Percentiles rank a stretch among this genome's conserved stretches.
These are phyloP conservation scores for Oncorhynchus masou DNA, from an alignment of 2,113 vertebrate genomes.

Conservation along the genomic window DNA sequence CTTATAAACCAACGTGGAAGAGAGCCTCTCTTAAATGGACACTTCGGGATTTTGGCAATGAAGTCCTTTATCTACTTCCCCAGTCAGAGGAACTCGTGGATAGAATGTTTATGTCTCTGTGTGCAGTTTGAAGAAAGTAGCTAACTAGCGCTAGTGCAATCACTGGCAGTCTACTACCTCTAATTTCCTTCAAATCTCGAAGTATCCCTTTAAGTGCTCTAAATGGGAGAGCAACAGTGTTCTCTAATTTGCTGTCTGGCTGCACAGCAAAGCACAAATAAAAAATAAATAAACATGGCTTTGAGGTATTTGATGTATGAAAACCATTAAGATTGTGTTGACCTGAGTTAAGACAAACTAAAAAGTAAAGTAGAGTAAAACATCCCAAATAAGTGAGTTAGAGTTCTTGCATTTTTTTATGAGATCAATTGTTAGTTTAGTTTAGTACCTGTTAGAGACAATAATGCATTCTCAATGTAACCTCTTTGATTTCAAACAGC, in stretches of 20 bases:
- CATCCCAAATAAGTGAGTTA: background rate
- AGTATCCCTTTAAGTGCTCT: background rate
- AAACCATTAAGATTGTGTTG: constrained; percentile 31
- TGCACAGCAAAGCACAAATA: constrained; percentile 32
- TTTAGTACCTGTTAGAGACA: background rate
- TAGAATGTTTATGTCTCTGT: too few species aligned
- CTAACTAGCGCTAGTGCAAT: too few species aligned
- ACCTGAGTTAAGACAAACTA: constrained; percentile 5
- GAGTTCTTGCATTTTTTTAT: too few species aligned
- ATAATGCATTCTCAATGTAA: background rate
- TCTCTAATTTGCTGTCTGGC: constrained; percentile 36
- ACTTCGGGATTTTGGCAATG: too few species aligned
- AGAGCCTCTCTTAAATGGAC: background rate
- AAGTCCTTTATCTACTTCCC: too few species aligned
- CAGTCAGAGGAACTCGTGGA: too few species aligned
- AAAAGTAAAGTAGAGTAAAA: background rate
- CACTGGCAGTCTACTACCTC: too few species aligned
- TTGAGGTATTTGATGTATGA: constrained; percentile 32
- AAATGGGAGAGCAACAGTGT: constrained; percentile 10
- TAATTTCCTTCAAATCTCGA: too few species aligned
- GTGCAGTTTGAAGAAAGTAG: too few species aligned
- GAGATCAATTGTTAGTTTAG: background rate
- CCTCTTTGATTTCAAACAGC: too few species aligned
- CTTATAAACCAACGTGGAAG: constrained; percentile 14
- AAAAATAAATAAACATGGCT: background rate